These are phyloP conservation scores for Colius striatus DNA, from an alignment of 2,113 vertebrate species.

Conservation along the genomic window DNA sequence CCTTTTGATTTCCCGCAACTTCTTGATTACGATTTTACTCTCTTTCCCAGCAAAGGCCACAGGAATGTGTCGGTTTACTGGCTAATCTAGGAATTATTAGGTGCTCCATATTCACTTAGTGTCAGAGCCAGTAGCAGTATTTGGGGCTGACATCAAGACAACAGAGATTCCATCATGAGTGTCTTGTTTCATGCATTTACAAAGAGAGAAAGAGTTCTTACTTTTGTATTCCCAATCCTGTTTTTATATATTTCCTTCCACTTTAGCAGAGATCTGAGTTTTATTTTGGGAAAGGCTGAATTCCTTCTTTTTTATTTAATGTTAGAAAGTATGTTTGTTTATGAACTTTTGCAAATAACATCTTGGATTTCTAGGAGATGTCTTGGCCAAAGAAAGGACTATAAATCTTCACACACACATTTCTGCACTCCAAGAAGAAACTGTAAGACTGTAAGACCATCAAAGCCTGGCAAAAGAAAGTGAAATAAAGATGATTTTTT, in stretches of 20 bases:
- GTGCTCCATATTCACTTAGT: background rate
- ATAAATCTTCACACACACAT: slow-evolving; percentile 12
- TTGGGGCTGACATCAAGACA: background rate
- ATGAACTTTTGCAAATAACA: background rate
- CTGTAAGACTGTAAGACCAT: background rate
- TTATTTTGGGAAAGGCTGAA: background rate
- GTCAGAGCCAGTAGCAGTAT: background rate
- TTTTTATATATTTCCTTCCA: background rate
- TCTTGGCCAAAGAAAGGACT: background rate
- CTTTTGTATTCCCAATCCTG: background rate
- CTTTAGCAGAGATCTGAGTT: background rate
- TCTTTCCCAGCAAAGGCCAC: background rate
- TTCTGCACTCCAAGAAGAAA: slow-evolving; percentile 8
- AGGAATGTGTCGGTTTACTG: background rate
- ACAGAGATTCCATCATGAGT: background rate
- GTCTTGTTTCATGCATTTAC: background rate
- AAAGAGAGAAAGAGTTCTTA: background rate
- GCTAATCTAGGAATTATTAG: background rate
- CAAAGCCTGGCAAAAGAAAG: slow-evolving; percentile 34
- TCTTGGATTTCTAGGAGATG: slow-evolving; percentile 6
- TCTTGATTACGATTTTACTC: background rate
- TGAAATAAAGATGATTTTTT: slow-evolving; percentile 24
- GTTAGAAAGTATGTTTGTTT: background rate
- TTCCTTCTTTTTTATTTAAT: background rate
- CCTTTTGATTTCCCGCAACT: background rate